Base-by-base conservation (phyloP, 2,113 vertebrate species). In the Psephotus haematonotus region DNA sequence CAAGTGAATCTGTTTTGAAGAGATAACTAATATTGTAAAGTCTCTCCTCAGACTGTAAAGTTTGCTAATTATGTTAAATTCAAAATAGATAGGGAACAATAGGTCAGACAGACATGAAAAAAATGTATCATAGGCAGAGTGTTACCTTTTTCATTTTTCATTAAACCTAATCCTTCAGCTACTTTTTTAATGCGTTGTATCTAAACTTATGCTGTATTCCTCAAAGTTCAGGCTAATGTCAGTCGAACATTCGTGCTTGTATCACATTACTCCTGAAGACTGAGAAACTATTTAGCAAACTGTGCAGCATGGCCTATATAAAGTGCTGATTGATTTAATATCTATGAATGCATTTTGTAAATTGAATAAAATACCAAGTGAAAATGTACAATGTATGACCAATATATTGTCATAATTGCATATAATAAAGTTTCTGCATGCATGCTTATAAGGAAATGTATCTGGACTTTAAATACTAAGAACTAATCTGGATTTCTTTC, bases 191-290 rank as follows among this genome's bases (percentile, higher is more conserved):
- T 65, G 65, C 83, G 43, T 71, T 75, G 17, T 69, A 65, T 93
- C 90, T 92, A 86, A 74, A 92, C 92, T 57, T 63, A 63, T 92
- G 5, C 39, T 67, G 25, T 29, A 63, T 71, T 57, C 55, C n/a
- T 93, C 95, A 81, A 93, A 53, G 43, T 82, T 90, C 15, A 70
- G 50, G 29, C 67, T 94, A 91, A 93, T 78, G 55, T 88, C 94
- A 65, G 76, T 47, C 77, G 63, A 93, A 83, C 39, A 74, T 81
- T 46, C 50, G 57, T 75, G 59, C 88, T 78, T 44, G 29, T 88
- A 88, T 83, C 63, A 91, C 94, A 84, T 88, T 91, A 92, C 35
- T 25, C 65, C 70, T 86, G 65, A 93, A 93, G 90, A 65, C 14
- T 53, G 59, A 67, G 70, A 68, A 49, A 53, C 60, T 89, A 43